Conservation (phyloP, 2,113 vertebrate genomes). For the Neodontobutis hainanensis region DNA sequence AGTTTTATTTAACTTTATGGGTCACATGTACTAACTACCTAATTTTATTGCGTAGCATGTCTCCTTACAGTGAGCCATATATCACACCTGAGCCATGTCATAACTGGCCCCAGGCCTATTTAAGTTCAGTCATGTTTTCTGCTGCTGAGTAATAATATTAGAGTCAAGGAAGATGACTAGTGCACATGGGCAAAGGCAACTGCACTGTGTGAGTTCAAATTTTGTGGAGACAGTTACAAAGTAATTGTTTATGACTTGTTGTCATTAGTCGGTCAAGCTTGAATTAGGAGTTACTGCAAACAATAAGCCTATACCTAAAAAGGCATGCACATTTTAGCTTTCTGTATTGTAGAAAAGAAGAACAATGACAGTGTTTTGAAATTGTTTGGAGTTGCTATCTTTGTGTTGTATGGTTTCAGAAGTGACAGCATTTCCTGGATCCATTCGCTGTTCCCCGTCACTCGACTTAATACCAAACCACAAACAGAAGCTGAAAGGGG, state of each 20-base stretch:
- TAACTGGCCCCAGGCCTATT: neutral
- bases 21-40: neutral
- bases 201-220: too few relatives aligned
- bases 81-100: neutral
- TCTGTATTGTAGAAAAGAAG: too few relatives aligned
- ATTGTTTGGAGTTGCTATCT: too few relatives aligned
- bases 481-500: slow-evolving; percentile 57
- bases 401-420: slow-evolving; percentile 63
- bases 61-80: neutral
- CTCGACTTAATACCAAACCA: slow-evolving; percentile 38
- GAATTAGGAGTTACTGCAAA: too few relatives aligned
- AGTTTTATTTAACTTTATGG: neutral
- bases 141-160: neutral
- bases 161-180: neutral
- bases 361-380: too few relatives aligned
- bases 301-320: too few relatives aligned
- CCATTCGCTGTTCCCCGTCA: slow-evolving; percentile 16
- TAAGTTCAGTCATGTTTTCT: slow-evolving; percentile 1
- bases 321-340: too few relatives aligned
- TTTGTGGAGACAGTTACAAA: too few relatives aligned
- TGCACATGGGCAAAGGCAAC: neutral
- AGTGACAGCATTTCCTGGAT: slow-evolving; percentile 40
- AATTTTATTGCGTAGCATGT: neutral
- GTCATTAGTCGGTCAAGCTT: too few relatives aligned
- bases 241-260: too few relatives aligned